phyloP scores from a whole-genome alignment of 30 jellyfish, hydroid and myxozoan genomes.

The Clytia hemisphaerica region DNA sequence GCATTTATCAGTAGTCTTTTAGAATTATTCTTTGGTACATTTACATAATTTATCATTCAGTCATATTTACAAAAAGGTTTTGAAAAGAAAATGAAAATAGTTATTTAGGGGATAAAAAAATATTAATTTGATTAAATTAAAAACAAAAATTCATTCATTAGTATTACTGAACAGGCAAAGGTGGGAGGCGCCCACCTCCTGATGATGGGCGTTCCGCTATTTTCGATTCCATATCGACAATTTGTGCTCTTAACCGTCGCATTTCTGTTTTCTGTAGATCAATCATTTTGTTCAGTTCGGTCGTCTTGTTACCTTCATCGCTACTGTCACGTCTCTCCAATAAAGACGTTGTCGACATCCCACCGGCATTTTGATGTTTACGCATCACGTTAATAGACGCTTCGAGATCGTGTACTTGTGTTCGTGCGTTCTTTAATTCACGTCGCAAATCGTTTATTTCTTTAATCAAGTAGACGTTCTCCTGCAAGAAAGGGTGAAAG shows the following conservation, averaged over 20 bases:
- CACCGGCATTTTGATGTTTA: constrained; percentile 48
- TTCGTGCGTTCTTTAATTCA: constrained; percentile 82
- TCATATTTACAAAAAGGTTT: too few species aligned
- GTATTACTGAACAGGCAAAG: too few species aligned
- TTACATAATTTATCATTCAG: too few species aligned
- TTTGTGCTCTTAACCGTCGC: constrained; percentile 60
- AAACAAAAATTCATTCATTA: too few species aligned
- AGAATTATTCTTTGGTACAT: too few species aligned
- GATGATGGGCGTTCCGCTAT: constrained; percentile 92
- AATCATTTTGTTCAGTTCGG: constrained; percentile 66
- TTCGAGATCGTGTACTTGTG: constrained; percentile 85
- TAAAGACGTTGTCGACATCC: too few species aligned
- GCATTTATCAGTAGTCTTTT: too few species aligned
- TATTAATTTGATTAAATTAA: too few species aligned
- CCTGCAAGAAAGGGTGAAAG: constrained; percentile 64
- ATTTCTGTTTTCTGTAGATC: constrained; percentile 88
- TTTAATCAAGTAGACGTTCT: constrained; percentile 76
- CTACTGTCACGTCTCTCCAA: constrained; percentile 21
- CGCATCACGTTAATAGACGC: constrained; percentile 66
- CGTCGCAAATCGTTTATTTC: constrained; percentile 92
- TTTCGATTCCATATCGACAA: constrained; percentile 73
- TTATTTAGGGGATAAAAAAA: too few species aligned
- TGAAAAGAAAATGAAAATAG: too few species aligned
- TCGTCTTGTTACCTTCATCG: constrained; percentile 20
- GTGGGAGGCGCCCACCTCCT: constrained; percentile 68